Evolutionary conservation across 2,113 vertebrate genomes (phyloP), one percentile per base, ranked within the genome.

Genomic region (Cricetomys ansorgei): DNA sequence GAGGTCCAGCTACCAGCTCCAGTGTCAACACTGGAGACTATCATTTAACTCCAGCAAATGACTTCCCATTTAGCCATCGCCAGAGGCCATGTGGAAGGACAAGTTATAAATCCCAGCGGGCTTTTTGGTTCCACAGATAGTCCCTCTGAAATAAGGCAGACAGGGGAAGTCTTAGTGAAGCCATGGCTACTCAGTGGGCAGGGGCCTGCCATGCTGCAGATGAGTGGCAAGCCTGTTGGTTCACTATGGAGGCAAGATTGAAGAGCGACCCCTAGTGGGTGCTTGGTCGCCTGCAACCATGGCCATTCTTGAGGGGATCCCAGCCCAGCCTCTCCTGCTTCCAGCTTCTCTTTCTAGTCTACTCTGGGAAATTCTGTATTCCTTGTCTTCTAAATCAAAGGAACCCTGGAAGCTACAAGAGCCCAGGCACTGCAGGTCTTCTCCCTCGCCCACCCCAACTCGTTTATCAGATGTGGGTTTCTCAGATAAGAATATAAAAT

Each of bases 1-100:
- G 1, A 92, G 89, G 27, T 1, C 4, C 31, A 13, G 40, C 29
- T 21, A 45, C 48, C 25, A 0, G 12, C 23, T 31, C 27, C 7
- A 3, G 5, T 0, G 0, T 12, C 27, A 29, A 37, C 79, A 4
- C 9, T 43, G n/a, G 0, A 11, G 85, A 31, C 2, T 0, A 5
- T n/a, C 6, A 5, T 12, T 15, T 15, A 1, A 3, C 7, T 13
- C 5, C 5, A 17, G 55, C 16, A 31, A 37, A 59, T 15, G 92
- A 62, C 79, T 29, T 75, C 55, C 45, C 5, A 23, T 23, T 17
- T 3, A 37, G 65, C 79, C 19, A 1, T 50, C 62, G 15, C 48
- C 0, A 1, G 64, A 59, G 92, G n/a, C 50, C 64, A 57, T 0
- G 5, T 0, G 10, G 73, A 87, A 16, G 59, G 85, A 21, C 9